These are phyloP conservation scores for Agonopterix heracliana DNA, from an alignment of 2,888 invertebrate species.

Conservation along the genomic window DNA sequence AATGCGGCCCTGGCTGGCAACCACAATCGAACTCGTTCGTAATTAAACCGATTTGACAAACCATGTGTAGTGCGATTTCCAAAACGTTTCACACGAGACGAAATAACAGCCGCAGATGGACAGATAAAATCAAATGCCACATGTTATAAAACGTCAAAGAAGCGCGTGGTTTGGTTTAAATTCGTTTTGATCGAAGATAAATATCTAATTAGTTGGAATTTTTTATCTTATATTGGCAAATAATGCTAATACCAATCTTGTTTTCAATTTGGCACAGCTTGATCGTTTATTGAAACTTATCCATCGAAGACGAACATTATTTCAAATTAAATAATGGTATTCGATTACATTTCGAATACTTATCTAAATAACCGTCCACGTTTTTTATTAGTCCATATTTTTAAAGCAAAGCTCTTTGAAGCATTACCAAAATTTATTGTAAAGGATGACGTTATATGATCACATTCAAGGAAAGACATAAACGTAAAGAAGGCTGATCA, in stretches of 20 bases:
- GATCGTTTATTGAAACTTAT: too few relatives aligned
- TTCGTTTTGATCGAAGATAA: constrained; percentile 18
- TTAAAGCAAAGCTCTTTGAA: too few relatives aligned
- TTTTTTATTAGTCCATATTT: too few relatives aligned
- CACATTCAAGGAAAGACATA: constrained; percentile 25
- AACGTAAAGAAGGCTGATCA: constrained; percentile 27
- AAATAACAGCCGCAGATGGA: constrained; percentile 19
- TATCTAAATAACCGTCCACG: too few relatives aligned
- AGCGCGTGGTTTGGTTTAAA: constrained; percentile 22
- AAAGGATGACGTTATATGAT: background rate
- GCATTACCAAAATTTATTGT: too few relatives aligned
- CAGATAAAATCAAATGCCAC: constrained; percentile 32
- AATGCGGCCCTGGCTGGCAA: constrained; percentile 9
- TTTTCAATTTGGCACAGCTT: background rate
- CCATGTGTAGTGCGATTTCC: constrained; percentile 11
- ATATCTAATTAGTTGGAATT: constrained; percentile 17
- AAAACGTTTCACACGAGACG: constrained; percentile 16
- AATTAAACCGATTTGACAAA: constrained; percentile 29
- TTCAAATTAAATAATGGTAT: too few relatives aligned
- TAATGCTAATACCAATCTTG: background rate
- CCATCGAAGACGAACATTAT: too few relatives aligned
- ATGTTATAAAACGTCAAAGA: constrained; percentile 28
- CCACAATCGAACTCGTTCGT: constrained; percentile 31
- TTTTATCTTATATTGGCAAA: background rate
- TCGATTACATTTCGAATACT: too few relatives aligned